phyloP scores from a whole-genome alignment of 2,797 vertebrate species.

The Bradypodion pumilum region DNA sequence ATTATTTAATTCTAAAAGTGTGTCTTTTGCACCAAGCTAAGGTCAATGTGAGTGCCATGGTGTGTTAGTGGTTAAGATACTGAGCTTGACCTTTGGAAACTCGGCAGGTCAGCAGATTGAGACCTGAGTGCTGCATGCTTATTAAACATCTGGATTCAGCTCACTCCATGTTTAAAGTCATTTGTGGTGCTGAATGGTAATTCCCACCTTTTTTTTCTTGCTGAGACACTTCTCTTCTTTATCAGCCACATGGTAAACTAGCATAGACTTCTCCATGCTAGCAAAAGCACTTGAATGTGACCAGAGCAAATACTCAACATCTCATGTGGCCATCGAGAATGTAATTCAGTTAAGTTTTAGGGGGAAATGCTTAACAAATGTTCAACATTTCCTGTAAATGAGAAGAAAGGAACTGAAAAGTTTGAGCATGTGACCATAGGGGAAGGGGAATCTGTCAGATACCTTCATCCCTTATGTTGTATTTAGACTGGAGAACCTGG shows the following conservation, averaged over 20 bases:
- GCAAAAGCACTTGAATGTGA: not conserved
- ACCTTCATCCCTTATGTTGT: not conserved
- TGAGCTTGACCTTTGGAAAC: no score
- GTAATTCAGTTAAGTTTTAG: no score
- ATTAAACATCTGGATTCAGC: no score
- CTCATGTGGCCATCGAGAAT: no score
- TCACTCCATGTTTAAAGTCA: no score
- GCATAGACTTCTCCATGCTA: not conserved
- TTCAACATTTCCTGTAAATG: not conserved
- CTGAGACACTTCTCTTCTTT: not conserved
- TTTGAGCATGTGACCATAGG: not conserved
- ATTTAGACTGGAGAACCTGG: not conserved
- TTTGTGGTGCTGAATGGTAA: not conserved
- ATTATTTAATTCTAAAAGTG: not conserved
- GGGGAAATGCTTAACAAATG: no score
- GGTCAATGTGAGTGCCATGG: no score
- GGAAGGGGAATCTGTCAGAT: not conserved
- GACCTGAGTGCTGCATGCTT: no score
- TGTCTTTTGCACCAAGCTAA: not conserved
- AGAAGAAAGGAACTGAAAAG: not conserved
- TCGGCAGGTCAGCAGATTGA: no score
- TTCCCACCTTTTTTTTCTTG: not conserved
- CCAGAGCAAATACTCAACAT: not conserved
- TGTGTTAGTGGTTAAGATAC: no score
- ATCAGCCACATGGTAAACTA: not conserved